Evolutionary conservation across 2,888 invertebrate genomes (phyloP).

Genomic region (Margaritifera margaritifera): DNA sequence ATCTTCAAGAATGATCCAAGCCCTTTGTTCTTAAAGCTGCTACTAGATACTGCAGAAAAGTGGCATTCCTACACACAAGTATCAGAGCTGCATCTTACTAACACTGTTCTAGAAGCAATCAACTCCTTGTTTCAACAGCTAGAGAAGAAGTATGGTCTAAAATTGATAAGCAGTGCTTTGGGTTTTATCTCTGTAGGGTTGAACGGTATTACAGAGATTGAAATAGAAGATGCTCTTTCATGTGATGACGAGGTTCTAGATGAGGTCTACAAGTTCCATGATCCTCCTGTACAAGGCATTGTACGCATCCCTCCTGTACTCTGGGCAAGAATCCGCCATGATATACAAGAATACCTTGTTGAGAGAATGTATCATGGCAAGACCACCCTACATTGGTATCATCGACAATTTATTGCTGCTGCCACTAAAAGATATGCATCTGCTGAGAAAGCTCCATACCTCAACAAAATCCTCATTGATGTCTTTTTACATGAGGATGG

Average conservation of each 20-base stretch:
- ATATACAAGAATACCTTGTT: conserved; percentile 64
- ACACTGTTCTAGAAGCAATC: conserved; percentile 58
- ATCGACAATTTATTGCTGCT: conserved; percentile 66
- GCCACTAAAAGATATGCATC: conserved; percentile 53
- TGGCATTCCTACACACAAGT: conserved; percentile 59
- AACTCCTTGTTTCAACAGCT: conserved; percentile 56
- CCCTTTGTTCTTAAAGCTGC: conserved; percentile 66
- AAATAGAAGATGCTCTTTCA: conserved; percentile 68
- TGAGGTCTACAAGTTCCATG: conserved; percentile 66
- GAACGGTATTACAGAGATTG: conserved; percentile 65
- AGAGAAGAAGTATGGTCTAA: conserved; percentile 61
- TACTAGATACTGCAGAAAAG: conserved; percentile 59
- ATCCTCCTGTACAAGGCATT: conserved; percentile 67
- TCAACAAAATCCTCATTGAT: conserved; percentile 56
- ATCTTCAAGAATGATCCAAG: conserved; percentile 47
- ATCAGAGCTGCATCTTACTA: conserved; percentile 33
- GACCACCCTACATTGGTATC: conserved; percentile 67
- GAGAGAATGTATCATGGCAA: conserved; percentile 62
- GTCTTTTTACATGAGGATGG: conserved; percentile 54
- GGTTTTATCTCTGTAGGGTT: conserved; percentile 64
- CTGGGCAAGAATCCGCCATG: conserved; percentile 63
- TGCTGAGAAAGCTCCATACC: conserved; percentile 32
- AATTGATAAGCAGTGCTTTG: conserved; percentile 55
- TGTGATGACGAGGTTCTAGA: conserved; percentile 65
- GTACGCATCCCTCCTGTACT: conserved; percentile 65